A percentile compares a stretch with the other conserved stretches of the same genome.
Conservation (phyloP, 1,140 invertebrate genomes). For the Uloborus diversus region DNA sequence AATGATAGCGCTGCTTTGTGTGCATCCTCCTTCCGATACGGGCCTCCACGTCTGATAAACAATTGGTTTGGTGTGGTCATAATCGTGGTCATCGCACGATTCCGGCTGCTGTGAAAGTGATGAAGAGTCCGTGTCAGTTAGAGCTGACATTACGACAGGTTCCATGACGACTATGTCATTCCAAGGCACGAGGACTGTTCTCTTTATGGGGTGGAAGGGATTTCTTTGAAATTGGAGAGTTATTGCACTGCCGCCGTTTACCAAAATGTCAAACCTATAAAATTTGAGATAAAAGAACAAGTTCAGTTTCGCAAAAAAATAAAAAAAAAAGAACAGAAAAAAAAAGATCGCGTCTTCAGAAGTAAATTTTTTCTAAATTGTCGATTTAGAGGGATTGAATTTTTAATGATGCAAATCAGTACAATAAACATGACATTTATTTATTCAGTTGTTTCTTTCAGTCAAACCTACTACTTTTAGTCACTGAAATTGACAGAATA, state of each 20-base stretch:
- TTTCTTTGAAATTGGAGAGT: constrained; percentile 92
- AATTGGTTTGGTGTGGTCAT: constrained; percentile 88
- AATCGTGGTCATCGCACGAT: constrained; percentile 88
- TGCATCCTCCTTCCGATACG: constrained; percentile 93
- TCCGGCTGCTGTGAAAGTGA: constrained; percentile 66
- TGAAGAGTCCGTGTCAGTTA: constrained; percentile 73
- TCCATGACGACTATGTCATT: constrained; percentile 95
- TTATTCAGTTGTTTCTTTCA: no score
- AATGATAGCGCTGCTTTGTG: constrained; percentile 86
- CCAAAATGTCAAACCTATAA: constrained; percentile 96
- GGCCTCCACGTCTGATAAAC: constrained; percentile 82
- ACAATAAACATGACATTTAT: no score
- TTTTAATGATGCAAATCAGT: no score
- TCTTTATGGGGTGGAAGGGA: constrained; percentile 88
- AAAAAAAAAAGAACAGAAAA: background rate
- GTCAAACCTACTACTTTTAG: no score
- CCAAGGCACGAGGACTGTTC: constrained; percentile 95
- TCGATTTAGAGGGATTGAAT: no score
- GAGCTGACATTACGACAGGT: constrained; percentile 79
- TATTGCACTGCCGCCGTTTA: constrained; percentile 95
- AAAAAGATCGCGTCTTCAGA: background rate
- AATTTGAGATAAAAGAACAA: no score
- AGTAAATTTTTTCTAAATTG: no score
- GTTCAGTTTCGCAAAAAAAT: no score
- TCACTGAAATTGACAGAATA: no score